Conservation (phyloP, 1,140 invertebrate genomes). For the Ips nitidus region DNA sequence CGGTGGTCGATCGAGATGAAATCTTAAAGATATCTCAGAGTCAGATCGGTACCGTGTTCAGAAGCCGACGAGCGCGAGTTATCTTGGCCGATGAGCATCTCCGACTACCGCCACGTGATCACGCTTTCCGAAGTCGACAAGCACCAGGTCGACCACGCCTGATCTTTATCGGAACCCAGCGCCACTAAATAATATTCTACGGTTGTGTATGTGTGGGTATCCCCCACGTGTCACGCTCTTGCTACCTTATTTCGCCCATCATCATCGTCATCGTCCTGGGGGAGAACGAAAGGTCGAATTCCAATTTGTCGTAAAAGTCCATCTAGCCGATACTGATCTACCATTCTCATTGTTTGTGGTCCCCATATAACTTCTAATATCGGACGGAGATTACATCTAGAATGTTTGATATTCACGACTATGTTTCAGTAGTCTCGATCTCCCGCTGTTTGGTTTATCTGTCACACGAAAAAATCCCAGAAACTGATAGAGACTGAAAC, state of each 20-base stretch:
- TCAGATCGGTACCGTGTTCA: conserved; percentile 5
- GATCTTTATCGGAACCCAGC: conserved; percentile 28
- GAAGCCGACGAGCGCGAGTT: conserved; percentile 24
- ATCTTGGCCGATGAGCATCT: conserved; percentile 30
- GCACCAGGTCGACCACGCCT: conserved; percentile 25
- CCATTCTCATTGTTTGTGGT: too few relatives aligned
- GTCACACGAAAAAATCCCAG: too few relatives aligned
- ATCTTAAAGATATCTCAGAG: neutral
- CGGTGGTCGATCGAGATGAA: too few relatives aligned
- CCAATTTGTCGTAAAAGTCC: too few relatives aligned
- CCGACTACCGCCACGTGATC: conserved; percentile 32
- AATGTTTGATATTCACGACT: too few relatives aligned
- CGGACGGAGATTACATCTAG: too few relatives aligned
- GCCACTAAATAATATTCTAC: conserved; percentile 29
- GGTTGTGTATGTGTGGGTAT: conserved; percentile 16
- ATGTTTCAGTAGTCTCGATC: too few relatives aligned
- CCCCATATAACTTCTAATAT: too few relatives aligned
- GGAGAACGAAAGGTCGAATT: too few relatives aligned
- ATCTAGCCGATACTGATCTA: too few relatives aligned
- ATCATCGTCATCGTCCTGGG: neutral
- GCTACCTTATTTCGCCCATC: conserved; percentile 5
- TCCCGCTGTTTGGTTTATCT: neutral
- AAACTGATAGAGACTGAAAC: too few relatives aligned
- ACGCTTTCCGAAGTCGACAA: conserved; percentile 27
- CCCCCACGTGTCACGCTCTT: conserved; percentile 21